These are phyloP conservation scores for Theretra japonica DNA, from an alignment of 2,888 invertebrate species.

Conservation along the genomic window DNA sequence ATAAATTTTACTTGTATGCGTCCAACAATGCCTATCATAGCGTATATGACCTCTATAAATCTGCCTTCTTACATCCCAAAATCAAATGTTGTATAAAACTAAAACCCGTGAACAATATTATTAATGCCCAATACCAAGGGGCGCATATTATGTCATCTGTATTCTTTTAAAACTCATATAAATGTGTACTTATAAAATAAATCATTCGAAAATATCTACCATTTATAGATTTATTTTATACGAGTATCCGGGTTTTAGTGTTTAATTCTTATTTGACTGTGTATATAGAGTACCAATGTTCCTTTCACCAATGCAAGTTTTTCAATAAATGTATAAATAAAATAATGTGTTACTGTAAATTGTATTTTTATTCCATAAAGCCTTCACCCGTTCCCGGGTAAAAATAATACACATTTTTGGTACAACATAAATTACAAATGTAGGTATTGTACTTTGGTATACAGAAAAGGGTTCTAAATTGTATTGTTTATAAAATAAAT, in stretches of 20 bases:
- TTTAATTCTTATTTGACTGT: background rate
- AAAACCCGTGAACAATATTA: too few relatives aligned
- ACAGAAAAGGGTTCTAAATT: background rate
- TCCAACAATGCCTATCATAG: too few relatives aligned
- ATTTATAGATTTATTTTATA: background rate
- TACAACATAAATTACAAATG: background rate
- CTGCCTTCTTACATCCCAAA: too few relatives aligned
- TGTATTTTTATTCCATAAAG: background rate
- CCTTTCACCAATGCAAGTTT: background rate
- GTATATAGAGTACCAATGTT: background rate
- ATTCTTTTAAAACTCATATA: too few relatives aligned
- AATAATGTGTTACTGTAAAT: background rate
- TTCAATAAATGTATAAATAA: conserved; percentile 3
- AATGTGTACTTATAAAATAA: too few relatives aligned
- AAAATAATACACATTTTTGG: background rate
- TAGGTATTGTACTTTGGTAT: too few relatives aligned
- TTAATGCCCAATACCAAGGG: too few relatives aligned
- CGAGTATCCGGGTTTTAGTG: background rate
- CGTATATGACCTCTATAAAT: too few relatives aligned
- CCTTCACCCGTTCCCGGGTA: background rate
- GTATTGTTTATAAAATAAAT: too few relatives aligned
- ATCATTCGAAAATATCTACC: background rate
- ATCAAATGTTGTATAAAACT: too few relatives aligned
- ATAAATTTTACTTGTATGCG: too few relatives aligned
- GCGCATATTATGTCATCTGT: too few relatives aligned